Evolutionary conservation across 2,113 vertebrate species (phyloP), one percentile per base, ranked within the genome.

Genomic region (Chauna torquata): DNA sequence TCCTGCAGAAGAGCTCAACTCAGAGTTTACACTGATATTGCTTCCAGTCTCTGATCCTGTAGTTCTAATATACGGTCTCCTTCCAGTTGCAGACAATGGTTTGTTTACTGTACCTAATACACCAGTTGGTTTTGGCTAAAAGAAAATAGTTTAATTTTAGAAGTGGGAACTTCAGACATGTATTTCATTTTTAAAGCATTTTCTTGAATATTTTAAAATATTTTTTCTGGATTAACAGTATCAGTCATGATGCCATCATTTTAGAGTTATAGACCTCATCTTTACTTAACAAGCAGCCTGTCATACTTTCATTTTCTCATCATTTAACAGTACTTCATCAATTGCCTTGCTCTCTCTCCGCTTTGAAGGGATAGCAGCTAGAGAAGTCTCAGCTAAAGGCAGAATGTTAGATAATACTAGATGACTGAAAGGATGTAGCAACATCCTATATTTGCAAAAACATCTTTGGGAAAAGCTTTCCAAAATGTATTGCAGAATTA

Each of bases 41-140:
- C 98, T 99, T 97, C 98, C 97, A 42, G 98, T 98, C 92, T 99
- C 99, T 36, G 98, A 98, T 86, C 98, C 97, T 30, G 98, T 84
- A 78, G 98, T 98, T 98, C 99, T 99, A 55, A 98, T 98, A 86
- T 99, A 99, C 2, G 99, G 98, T 95, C 99, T 99, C 82, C 99
- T 99, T 93, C 99, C 99, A 38, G 99, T 99, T 91, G 99, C 99
- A 24, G 99, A 99, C 83, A 99, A 98, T 23, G 99, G 98, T 94
- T 99, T 99, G 96, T 99, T 99, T 92, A 99, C 99, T 52, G 99
- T 97, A 86, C 98, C 99, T 88, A 99, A 96, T 65, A 99, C 99
- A 47, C 98, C 99, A 7, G 99, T 98, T 88, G 99, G 98, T 98
- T 99, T 99, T 62, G 99, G 99, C 99, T 99, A 95, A 79, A 96